phyloP scores from a whole-genome alignment of 1,140 invertebrate genomes.

The Armadillidium nasatum region DNA sequence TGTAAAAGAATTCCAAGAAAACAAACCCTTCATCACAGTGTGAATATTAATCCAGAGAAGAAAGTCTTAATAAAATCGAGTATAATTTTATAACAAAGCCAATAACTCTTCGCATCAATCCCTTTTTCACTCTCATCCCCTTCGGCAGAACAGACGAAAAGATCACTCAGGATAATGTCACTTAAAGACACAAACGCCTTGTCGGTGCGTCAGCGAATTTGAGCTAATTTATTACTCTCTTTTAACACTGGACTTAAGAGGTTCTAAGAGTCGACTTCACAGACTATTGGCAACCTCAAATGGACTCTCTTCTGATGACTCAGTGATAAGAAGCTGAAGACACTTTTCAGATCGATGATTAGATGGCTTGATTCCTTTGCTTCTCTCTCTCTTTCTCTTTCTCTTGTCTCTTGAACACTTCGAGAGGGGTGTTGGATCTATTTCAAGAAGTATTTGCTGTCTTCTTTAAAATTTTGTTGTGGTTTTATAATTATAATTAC shows the following conservation, averaged over 20 bases:
- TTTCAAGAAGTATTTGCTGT: neutral
- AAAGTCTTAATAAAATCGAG: too few species aligned
- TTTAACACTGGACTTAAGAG: neutral
- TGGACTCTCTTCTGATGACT: constrained; percentile 4
- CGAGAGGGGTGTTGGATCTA: neutral
- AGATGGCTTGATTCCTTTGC: neutral
- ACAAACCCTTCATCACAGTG: too few species aligned
- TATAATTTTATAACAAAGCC: too few species aligned
- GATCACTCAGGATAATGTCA: neutral
- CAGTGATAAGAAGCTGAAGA: neutral
- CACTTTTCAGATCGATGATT: neutral
- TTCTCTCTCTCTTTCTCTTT: too few species aligned
- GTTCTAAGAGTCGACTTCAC: neutral
- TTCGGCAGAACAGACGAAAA: neutral
- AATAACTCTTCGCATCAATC: too few species aligned
- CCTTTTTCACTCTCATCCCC: too few species aligned
- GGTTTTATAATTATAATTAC: too few species aligned
- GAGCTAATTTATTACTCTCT: neutral
- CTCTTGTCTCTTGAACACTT: neutral
- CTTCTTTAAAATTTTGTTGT: too few species aligned
- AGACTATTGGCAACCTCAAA: neutral
- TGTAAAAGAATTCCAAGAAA: too few species aligned
- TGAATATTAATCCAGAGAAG: too few species aligned
- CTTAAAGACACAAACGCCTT: neutral
- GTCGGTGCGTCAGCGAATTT: neutral